A percentile compares a stretch with the other conserved stretches of the same genome.
phyloP scores from a whole-genome alignment of 2,888 invertebrate genomes.

The Drosophila nr. fundita region DNA sequence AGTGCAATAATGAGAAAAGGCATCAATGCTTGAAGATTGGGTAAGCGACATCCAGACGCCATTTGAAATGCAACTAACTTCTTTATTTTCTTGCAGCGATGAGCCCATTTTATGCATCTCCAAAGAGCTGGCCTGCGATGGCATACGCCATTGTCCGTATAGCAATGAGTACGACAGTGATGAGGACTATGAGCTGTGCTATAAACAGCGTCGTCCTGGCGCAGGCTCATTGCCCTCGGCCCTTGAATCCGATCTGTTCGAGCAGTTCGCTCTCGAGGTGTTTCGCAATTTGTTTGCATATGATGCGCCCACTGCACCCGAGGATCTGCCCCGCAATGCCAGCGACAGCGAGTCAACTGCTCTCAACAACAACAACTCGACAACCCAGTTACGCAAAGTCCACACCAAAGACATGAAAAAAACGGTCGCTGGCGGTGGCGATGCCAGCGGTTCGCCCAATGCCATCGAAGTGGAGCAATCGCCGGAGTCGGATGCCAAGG shows the following conservation, averaged over 20 bases:
- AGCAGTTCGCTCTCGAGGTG: constrained; percentile 84
- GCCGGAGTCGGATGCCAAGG: constrained; percentile 33
- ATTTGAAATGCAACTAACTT: not conserved
- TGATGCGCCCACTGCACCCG: constrained; percentile 74
- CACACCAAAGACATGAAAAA: constrained; percentile 69
- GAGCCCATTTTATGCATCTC: constrained; percentile 87
- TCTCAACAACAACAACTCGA: constrained; percentile 44
- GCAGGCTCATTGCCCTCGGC: constrained; percentile 75
- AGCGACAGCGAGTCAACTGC: constrained; percentile 18
- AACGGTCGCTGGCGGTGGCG: constrained; percentile 39
- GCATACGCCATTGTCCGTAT: constrained; percentile 88
- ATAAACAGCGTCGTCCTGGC: constrained; percentile 78
- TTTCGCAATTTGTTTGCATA: constrained; percentile 83
- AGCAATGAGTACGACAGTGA: constrained; percentile 87
- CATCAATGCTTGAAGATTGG: constrained; percentile 84
- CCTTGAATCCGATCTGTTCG: constrained; percentile 82
- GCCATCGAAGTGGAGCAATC: constrained; percentile 46
- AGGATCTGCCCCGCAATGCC: constrained; percentile 42
- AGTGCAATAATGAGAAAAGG: constrained; percentile 80
- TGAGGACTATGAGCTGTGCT: constrained; percentile 84
- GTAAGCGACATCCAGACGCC: constrained; percentile 56
- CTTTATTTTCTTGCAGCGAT: constrained; percentile 54
- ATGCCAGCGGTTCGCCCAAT: constrained; percentile 57
- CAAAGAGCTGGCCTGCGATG: constrained; percentile 88
- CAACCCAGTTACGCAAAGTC: constrained; percentile 75